Evolutionary conservation across 2,888 invertebrate genomes (phyloP).

Genomic region (Myopa tessellatipennis): DNA sequence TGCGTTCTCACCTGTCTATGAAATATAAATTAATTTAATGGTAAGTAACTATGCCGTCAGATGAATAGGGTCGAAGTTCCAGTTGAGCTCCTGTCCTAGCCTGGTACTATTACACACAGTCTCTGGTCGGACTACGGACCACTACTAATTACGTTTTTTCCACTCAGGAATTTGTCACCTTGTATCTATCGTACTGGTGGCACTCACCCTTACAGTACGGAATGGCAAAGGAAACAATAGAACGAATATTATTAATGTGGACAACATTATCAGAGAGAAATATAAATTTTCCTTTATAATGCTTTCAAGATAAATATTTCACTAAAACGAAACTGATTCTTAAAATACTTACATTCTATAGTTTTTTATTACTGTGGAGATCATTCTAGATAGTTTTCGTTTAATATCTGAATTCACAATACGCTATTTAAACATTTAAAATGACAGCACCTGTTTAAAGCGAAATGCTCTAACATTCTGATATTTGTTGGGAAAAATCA

Average conservation of each 20-base stretch:
- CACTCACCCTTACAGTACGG: neutral
- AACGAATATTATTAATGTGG: neutral
- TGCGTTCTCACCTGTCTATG: too few species aligned
- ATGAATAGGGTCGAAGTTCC: too few species aligned
- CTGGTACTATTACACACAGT: too few species aligned
- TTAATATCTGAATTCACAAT: neutral
- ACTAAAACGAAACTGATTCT: neutral
- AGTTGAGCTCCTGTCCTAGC: too few species aligned
- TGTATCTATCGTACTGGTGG: neutral
- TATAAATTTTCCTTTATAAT: neutral
- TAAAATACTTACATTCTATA: conserved; percentile 84
- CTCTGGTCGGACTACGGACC: too few species aligned
- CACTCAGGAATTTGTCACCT: too few species aligned
- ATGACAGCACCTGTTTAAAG: neutral
- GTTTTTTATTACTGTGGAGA: conserved; percentile 88
- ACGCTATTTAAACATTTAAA: neutral
- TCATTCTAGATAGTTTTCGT: conserved; percentile 57
- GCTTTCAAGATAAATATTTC: neutral
- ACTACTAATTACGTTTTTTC: too few species aligned
- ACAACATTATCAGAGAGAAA: neutral
- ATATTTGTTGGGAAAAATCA: neutral
- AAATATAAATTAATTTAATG: too few species aligned
- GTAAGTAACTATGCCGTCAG: too few species aligned
- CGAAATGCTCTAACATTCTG: neutral
- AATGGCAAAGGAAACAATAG: neutral